phyloP scores from a whole-genome alignment of 2,797 vertebrate genomes.

The Dendrocincla tyrannina region DNA sequence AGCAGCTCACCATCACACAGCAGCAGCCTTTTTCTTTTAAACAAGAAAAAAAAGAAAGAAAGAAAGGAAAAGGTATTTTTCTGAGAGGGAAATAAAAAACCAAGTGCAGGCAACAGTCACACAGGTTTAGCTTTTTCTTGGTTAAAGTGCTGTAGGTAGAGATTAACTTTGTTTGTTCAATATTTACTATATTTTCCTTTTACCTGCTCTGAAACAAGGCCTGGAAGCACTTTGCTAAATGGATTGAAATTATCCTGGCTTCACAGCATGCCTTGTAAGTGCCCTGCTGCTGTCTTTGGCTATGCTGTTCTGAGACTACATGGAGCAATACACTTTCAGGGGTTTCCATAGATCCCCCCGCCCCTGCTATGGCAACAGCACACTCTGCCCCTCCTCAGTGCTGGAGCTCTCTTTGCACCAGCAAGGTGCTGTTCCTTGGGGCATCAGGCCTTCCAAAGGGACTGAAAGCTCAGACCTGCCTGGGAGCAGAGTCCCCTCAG shows the following conservation, averaged over 20 bases:
- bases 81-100: constrained; percentile 5
- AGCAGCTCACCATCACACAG: background rate
- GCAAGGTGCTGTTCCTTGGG: background rate
- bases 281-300: background rate
- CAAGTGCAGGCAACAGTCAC: background rate
- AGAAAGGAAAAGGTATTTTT: background rate
- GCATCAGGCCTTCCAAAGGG: fast-evolving
- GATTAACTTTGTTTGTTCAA: constrained; percentile 48
- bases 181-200: constrained; percentile 43
- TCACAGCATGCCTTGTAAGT: background rate
- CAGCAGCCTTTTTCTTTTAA: background rate
- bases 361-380: constrained; percentile 53
- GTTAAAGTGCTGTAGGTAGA: constrained; percentile 3
- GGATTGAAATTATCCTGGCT: constrained; percentile 54
- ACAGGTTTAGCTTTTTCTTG: background rate
- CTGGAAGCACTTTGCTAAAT: constrained; percentile 67
- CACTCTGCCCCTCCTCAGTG: background rate
- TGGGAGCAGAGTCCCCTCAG: fast-evolving
- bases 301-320: background rate
- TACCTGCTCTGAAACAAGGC: background rate
- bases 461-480: background rate
- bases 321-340: constrained; percentile 27
- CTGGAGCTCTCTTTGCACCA: background rate
- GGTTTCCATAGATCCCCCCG: constrained; percentile 55
- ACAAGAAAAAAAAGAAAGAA: background rate